These are phyloP conservation scores for Pollenia angustigena DNA, from an alignment of 2,888 invertebrate species.

Conservation along the genomic window DNA sequence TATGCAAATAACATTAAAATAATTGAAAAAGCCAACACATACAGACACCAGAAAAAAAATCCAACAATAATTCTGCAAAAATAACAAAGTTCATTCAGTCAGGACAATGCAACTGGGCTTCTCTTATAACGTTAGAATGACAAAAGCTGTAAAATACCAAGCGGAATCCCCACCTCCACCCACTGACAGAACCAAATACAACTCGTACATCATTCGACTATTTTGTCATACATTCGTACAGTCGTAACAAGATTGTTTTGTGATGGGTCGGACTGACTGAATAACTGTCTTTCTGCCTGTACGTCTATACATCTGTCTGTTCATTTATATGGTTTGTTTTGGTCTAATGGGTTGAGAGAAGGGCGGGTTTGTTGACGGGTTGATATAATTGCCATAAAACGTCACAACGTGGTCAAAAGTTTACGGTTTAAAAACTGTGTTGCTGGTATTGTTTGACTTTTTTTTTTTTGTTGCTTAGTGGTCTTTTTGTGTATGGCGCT, in stretches of 20 bases:
- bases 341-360: neutral
- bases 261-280: neutral
- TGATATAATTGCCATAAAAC: constrained; percentile 49
- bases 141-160: constrained; percentile 16
- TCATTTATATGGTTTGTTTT: constrained; percentile 7
- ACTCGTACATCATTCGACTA: constrained; percentile 61
- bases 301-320: neutral
- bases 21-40: constrained; percentile 69
- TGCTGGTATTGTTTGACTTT: neutral
- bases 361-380: constrained; percentile 3
- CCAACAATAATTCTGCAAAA: constrained; percentile 6
- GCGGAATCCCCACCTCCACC: neutral
- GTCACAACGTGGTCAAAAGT: constrained; percentile 47
- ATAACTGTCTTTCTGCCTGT: neutral
- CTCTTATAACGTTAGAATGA: neutral
- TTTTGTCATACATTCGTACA: constrained; percentile 53
- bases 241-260: constrained; percentile 40
- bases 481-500: neutral
- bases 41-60: constrained; percentile 5
- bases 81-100: neutral
- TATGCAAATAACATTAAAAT: constrained; percentile 73
- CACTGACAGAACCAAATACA: constrained; percentile 19
- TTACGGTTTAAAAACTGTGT: constrained; percentile 28
- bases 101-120: neutral
- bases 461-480: constrained; percentile 1